Evolutionary conservation across 2,113 vertebrate genomes (phyloP).

Genomic region (Nannobrachium achirus): DNA sequence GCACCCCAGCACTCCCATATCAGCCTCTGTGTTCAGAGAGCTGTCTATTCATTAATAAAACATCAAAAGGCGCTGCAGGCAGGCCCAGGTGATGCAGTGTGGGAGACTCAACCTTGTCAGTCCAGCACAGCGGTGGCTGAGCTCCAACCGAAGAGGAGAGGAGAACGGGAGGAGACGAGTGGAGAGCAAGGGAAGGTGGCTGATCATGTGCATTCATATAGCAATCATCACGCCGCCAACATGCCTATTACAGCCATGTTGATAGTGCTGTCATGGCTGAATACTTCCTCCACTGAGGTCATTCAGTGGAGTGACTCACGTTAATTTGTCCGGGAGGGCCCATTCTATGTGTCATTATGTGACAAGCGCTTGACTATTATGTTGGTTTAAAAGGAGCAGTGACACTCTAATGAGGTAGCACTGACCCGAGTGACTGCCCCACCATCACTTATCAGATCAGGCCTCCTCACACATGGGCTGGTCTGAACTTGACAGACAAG

Average conservation of each 20-base stretch:
- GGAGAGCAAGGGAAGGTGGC: conserved; percentile 4
- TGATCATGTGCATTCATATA: conserved; percentile 6
- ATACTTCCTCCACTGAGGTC: conserved; percentile 21
- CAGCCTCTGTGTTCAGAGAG: conserved; percentile 65
- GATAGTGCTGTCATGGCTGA: conserved; percentile 43
- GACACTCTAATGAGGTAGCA: conserved; percentile 53
- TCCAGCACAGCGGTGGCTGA: conserved; percentile 62
- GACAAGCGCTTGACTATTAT: conserved; percentile 33
- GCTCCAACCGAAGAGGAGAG: conserved; percentile 24
- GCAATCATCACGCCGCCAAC: conserved; percentile 28
- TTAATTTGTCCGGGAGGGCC: conserved; percentile 40
- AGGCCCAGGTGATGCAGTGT: conserved; percentile 73
- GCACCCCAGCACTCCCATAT: conserved; percentile 53
- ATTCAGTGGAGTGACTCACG: conserved; percentile 39
- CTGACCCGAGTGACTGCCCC: conserved; percentile 35
- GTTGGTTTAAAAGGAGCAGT: conserved; percentile 36
- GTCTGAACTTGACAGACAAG: conserved; percentile 44
- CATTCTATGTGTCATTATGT: conserved; percentile 44
- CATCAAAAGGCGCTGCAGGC: conserved; percentile 72
- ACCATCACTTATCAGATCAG: conserved; percentile 47
- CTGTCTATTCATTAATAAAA: conserved; percentile 74
- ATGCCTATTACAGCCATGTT: not conserved
- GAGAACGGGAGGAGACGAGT: not conserved
- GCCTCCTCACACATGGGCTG: conserved; percentile 43
- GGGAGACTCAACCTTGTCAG: conserved; percentile 64